These are phyloP conservation scores for Smutsia gigantea DNA, from an alignment of 2,797 vertebrate species.

Conservation along the genomic window DNA sequence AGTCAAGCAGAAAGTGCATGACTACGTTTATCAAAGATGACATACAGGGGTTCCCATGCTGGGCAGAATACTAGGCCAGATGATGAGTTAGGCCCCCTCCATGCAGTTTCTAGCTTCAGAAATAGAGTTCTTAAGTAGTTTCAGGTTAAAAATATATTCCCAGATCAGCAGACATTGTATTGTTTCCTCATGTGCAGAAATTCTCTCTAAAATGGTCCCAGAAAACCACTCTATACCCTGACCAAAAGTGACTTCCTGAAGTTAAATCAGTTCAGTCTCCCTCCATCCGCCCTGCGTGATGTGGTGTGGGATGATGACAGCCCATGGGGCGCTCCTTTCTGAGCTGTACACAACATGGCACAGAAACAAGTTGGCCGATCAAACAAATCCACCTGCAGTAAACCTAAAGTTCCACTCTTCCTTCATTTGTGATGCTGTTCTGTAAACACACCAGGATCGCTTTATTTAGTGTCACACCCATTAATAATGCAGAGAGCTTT, in stretches of 20 bases:
- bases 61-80: neutral
- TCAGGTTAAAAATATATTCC: neutral
- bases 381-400: neutral
- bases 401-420: constrained; percentile 55
- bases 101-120: neutral
- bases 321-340: neutral
- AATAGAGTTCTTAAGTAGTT: constrained; percentile 27
- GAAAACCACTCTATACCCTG: neutral
- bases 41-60: neutral
- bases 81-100: neutral
- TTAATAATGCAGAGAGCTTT: constrained; percentile 80
- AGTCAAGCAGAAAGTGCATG: neutral
- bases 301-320: neutral
- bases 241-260: neutral
- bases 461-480: constrained; percentile 75
- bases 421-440: constrained; percentile 68
- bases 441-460: constrained; percentile 62
- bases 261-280: neutral
- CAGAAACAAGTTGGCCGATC: neutral
- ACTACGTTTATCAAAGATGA: neutral
- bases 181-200: neutral
- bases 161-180: neutral
- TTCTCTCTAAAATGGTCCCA: neutral
- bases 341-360: neutral
- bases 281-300: neutral